Evolutionary conservation across 64 coral and sea anemone species (phyloP).

Genomic region (Anthopleura sola): DNA sequence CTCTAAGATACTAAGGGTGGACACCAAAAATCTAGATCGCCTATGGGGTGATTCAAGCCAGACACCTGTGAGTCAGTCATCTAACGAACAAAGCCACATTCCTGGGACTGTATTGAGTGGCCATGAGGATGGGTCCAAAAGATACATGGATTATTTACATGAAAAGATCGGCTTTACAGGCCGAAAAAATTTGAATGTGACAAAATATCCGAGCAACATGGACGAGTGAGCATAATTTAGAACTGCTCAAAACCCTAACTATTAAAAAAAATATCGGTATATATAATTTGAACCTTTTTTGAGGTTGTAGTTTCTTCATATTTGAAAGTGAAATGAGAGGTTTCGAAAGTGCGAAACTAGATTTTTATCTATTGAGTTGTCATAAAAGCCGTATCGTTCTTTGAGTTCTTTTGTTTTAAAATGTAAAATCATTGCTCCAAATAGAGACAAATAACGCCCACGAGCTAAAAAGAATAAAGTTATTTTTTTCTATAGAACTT

Average conservation of each 20-base stretch:
- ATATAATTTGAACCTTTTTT: too few relatives aligned
- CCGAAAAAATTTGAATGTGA: not conserved
- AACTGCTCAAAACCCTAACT: too few relatives aligned
- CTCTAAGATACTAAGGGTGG: not conserved
- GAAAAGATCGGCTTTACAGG: too few relatives aligned
- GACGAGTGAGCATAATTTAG: too few relatives aligned
- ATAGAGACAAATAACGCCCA: not conserved
- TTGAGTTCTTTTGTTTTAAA: not conserved
- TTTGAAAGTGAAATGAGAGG: not conserved
- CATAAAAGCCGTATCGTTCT: not conserved
- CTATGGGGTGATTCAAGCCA: not conserved
- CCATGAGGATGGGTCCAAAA: not conserved
- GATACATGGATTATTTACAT: not conserved
- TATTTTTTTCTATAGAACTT: too few relatives aligned
- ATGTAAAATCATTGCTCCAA: not conserved
- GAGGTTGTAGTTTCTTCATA: too few relatives aligned
- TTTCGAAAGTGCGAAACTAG: not conserved
- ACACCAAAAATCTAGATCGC: not conserved
- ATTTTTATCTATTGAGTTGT: not conserved
- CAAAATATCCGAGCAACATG: not conserved
- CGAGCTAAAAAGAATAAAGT: not conserved
- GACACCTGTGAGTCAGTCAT: slow-evolving; percentile 1
- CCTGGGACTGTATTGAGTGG: not conserved
- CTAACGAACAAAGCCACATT: not conserved
- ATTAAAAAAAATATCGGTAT: too few relatives aligned